A percentile compares a stretch with the other conserved stretches of the same genome.
These are phyloP conservation scores for Ptychochromis oligacanthus DNA, from an alignment of 2,113 vertebrate genomes.

Conservation along the genomic window DNA sequence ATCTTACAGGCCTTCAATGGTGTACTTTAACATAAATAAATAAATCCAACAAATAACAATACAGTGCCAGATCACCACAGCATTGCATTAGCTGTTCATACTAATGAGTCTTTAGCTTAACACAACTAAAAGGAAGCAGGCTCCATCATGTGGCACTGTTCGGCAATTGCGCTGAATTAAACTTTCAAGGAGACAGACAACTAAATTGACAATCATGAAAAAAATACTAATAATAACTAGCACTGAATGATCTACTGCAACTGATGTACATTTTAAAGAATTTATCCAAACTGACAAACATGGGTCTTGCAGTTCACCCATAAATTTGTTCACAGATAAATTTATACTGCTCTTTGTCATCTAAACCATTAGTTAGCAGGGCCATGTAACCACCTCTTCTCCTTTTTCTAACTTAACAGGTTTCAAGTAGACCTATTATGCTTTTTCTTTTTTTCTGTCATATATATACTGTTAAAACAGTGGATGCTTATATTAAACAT, in stretches of 20 bases:
- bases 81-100: background rate
- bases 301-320: background rate
- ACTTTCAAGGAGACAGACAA: no score
- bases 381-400: background rate
- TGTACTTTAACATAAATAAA: no score
- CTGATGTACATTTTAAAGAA: background rate
- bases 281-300: background rate
- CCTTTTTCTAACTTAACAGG: background rate
- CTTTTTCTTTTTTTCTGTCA: background rate
- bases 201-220: conserved; percentile 1
- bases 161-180: background rate
- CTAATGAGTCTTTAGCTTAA: background rate
- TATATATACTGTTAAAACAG: no score
- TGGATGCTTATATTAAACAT: no score
- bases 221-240: background rate
- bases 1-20: background rate
- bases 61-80: no score
- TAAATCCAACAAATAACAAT: no score
- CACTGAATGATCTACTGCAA: no score
- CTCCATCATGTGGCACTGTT: background rate
- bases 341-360: background rate
- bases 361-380: background rate
- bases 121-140: background rate
- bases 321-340: no score
- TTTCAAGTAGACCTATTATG: background rate